Base-by-base conservation (phyloP, 2,113 vertebrate genomes). In the Muscicapa adusta region DNA sequence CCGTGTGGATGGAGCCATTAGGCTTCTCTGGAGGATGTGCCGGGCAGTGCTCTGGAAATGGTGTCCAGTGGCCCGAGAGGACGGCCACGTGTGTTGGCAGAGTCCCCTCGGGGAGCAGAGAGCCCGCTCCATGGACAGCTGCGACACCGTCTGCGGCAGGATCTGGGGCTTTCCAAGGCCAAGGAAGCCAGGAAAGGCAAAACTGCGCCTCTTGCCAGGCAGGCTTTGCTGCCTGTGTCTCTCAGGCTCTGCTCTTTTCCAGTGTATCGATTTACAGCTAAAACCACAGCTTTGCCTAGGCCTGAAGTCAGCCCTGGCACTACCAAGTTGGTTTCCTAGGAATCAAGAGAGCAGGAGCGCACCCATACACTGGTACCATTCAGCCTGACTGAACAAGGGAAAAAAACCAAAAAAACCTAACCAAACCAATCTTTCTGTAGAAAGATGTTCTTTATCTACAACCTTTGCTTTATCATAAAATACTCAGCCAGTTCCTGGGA, bases 21-120 rank as follows among this genome's bases (percentile, higher is more conserved):
- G 53, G 57, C 18, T 33, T 14, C 63, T 50, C 43, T 0, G 0
- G 66, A 50, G 29, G 38, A 51, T 10, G 57, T 2, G 0, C 38
- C 0, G 1, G 45, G 47, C 83, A 57, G 16, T 0, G 0, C 13
- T n/a, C 33, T 10, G 50, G 58, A 29, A 75, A 7, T 18, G 8
- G 38, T 5, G 42, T 14, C 57, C 18, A 13, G 9, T 9, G 23
- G 48, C 38, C n/a, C 2, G 0, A 33, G 40, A 29, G 26, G 19
- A 34, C 0, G 0, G 38, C 53, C 38, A 4, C 1, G 8, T 6
- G 20, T 25, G 2, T 0, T 12, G 20, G 33, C 56, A 40, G 29
- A 38, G 29, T 28, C 47, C 70, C 66, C 42, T 9, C 0, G 0
- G 54, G 38, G 13, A 81, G 18, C 54, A 13, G 14, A 48, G 40